Percentiles rank a stretch among this genome's conserved stretches.
These are phyloP conservation scores for Cephonodes hylas DNA, from an alignment of 2,888 invertebrate species.

Conservation along the genomic window DNA sequence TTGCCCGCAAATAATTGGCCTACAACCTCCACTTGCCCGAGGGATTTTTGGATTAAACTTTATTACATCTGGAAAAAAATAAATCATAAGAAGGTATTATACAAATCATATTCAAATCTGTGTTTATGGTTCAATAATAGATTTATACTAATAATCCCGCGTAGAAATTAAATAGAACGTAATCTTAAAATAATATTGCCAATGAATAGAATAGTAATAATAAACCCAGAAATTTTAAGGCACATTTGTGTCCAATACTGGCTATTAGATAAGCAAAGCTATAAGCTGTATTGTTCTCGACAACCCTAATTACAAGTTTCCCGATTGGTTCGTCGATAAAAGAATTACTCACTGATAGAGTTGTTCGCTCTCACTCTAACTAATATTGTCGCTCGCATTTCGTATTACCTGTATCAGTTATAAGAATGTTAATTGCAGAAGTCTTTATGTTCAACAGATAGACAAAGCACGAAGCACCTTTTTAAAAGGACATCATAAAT, in stretches of 20 bases:
- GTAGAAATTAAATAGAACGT: background rate
- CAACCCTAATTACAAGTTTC: constrained; percentile 26
- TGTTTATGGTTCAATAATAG: too few relatives aligned
- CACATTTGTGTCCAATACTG: background rate
- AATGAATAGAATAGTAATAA: background rate
- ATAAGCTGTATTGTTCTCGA: constrained; percentile 3
- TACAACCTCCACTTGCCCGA: constrained; percentile 54
- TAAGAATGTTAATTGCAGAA: constrained; percentile 73
- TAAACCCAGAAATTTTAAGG: too few relatives aligned
- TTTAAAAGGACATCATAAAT: constrained; percentile 12
- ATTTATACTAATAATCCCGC: too few relatives aligned
- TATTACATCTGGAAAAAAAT: constrained; percentile 48
- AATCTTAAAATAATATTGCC: background rate
- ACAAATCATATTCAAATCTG: too few relatives aligned
- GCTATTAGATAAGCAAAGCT: background rate
- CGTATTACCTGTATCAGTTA: constrained; percentile 35
- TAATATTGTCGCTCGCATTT: constrained; percentile 18
- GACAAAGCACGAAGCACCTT: constrained; percentile 22
- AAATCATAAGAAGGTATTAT: too few relatives aligned
- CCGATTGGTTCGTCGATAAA: constrained; percentile 31
- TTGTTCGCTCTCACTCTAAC: constrained; percentile 18
- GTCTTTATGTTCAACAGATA: constrained; percentile 43
- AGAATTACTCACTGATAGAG: constrained; percentile 29
- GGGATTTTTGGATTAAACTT: constrained; percentile 70
- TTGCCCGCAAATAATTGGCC: constrained; percentile 65